Conservation (phyloP, 2,888 invertebrate species). For the Diploptera punctata region DNA sequence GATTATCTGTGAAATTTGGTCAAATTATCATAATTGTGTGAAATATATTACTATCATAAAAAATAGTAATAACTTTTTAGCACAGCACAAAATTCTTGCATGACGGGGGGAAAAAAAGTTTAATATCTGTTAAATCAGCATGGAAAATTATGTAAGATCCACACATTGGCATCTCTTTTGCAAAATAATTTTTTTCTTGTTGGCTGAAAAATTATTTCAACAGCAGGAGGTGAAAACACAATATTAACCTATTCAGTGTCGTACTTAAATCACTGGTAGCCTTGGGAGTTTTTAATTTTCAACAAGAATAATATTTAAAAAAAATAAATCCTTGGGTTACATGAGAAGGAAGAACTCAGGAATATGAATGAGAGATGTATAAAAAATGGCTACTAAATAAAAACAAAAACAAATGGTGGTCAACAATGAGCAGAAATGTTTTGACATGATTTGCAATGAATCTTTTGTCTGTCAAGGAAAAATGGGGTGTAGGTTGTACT, state of each 20-base stretch:
- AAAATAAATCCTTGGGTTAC: slow-evolving; percentile 29
- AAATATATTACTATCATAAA: no score
- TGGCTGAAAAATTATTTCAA: slow-evolving; percentile 12
- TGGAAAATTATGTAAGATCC: no score
- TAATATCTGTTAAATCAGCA: no score
- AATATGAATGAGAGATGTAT: slow-evolving; percentile 30
- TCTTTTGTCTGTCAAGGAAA: slow-evolving; percentile 34
- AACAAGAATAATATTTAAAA: slow-evolving; percentile 32
- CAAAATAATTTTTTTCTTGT: no score
- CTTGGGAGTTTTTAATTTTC: slow-evolving; percentile 37
- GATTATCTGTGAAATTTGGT: no score
- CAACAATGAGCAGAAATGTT: slow-evolving; percentile 9
- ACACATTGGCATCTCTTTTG: no score
- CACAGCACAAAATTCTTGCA: no score
- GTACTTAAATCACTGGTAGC: slow-evolving; percentile 38
- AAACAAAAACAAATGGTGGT: slow-evolving; percentile 24
- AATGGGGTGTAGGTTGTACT: slow-evolving; percentile 29
- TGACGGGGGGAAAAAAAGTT: no score
- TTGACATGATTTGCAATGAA: slow-evolving; percentile 26
- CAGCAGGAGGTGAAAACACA: slow-evolving; percentile 30
- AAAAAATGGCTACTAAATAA: slow-evolving; percentile 23
- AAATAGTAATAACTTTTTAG: no score
- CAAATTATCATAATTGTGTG: no score
- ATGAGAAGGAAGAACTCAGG: slow-evolving; percentile 35
- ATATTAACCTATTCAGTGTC: slow-evolving; percentile 28